phyloP scores from a whole-genome alignment of 2,113 vertebrate species.

The Ancistrus triradiatus region DNA sequence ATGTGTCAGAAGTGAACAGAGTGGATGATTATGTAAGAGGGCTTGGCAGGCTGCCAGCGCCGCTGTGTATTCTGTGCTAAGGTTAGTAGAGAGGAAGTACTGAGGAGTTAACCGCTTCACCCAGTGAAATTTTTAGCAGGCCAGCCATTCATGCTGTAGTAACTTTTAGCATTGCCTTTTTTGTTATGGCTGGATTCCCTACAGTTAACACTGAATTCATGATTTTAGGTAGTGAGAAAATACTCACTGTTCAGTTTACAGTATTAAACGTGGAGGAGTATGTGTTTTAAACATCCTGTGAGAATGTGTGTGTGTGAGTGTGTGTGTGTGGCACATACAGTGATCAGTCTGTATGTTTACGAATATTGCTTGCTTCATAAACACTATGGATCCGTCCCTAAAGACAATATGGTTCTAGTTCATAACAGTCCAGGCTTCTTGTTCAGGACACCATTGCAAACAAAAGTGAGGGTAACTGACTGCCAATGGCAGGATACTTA shows the following conservation, averaged over 20 bases:
- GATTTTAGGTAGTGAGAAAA: background rate
- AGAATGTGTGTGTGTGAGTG: background rate
- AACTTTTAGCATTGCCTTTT: conserved; percentile 49
- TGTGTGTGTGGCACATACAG: background rate
- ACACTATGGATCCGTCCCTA: too few relatives aligned
- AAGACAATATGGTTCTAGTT: too few relatives aligned
- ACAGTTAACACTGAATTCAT: background rate
- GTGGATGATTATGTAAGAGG: conserved; percentile 64
- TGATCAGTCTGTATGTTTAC: too few relatives aligned
- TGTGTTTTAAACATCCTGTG: background rate
- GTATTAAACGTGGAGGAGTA: background rate
- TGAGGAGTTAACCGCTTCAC: conserved; percentile 58
- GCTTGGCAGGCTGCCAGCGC: conserved; percentile 55
- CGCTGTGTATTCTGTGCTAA: conserved; percentile 40
- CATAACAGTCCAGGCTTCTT: too few relatives aligned
- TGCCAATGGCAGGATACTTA: too few relatives aligned
- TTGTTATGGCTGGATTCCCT: background rate
- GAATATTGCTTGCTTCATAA: too few relatives aligned
- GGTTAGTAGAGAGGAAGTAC: conserved; percentile 39
- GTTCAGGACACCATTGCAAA: too few relatives aligned
- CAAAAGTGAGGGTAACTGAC: too few relatives aligned
- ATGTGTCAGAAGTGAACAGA: conserved; percentile 2
- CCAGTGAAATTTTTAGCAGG: conserved; percentile 55
- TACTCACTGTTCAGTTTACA: background rate
- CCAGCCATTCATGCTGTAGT: conserved; percentile 58